Base-by-base conservation (phyloP, 2,113 vertebrate genomes). In the Plecturocebus donacophilus region DNA sequence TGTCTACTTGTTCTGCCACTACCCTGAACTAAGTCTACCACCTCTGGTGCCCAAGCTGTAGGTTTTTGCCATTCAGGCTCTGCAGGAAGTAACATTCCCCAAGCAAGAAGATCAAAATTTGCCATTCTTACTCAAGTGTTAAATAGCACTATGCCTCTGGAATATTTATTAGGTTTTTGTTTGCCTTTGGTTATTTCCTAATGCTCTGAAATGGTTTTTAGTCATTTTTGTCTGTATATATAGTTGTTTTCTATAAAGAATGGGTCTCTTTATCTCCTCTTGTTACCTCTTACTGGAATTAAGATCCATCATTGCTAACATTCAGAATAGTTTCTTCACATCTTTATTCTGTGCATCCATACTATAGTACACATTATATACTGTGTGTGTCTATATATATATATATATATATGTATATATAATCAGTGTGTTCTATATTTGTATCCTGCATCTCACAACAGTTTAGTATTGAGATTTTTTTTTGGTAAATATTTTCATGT, bases 401-500 rank as follows among this genome's bases (percentile, higher is more conserved):
- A n/a, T n/a, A n/a, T 93, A 68, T 19, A 56, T 35, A 84, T 70
- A 70, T 83, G 70, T 58, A 70, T 83, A 77, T 66, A 13, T 9
- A 93, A 82, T 58, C 58, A 52, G 6, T 64, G 71, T 85, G 27
- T 71, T 85, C 42, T 77, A 38, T 68, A 52, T 84, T 93, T 77
- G 11, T 75, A 35, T 76, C 45, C 56, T 32, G n/a, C 5, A 38
- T 71, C 91, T 94, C n/a, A 32, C 20, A 52, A 27, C 6, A 49
- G 8, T 87, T 13, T 47, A 27, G 2, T 83, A 70, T 42, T 20
- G 91, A 45, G 58, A 81, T 81, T 94, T 82, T 70, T 70, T 71
- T 93, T 90, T 90, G n/a, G 30, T 85, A 79, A 90, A 20, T 85
- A 56, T 76, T 86, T 91, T 80, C 56, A 81, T 54, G 47, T 6